These are phyloP conservation scores for Scaptomyza caliginosa DNA, from an alignment of 2,888 invertebrate genomes.

Conservation along the genomic window DNA sequence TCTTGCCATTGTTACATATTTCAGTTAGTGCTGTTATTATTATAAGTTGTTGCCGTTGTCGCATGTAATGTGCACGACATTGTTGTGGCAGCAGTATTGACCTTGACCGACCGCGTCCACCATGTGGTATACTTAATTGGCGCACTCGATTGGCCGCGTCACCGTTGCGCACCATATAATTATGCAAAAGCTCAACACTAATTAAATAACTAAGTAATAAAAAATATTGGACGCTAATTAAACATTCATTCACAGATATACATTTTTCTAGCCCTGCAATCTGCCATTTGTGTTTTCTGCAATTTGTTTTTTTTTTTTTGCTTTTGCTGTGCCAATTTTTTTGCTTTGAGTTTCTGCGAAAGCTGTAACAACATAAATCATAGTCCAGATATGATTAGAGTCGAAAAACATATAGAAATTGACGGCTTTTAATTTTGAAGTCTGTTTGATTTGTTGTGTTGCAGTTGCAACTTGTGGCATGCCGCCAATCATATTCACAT, in stretches of 20 bases:
- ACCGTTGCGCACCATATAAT: slow-evolving; percentile 50
- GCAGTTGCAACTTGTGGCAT: slow-evolving; percentile 23
- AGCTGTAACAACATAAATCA: slow-evolving; percentile 56
- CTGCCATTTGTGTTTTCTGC: slow-evolving; percentile 1
- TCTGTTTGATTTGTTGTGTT: slow-evolving; percentile 57
- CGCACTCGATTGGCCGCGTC: slow-evolving; percentile 35
- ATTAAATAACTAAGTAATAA: slow-evolving; percentile 42
- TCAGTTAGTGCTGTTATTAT: slow-evolving; percentile 23
- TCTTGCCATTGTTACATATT: slow-evolving; percentile 53
- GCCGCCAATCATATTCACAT: slow-evolving; percentile 36
- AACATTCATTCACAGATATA: background rate
- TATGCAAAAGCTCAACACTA: slow-evolving; percentile 60
- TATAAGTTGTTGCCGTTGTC: slow-evolving; percentile 22
- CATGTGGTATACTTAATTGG: slow-evolving; percentile 78
- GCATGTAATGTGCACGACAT: slow-evolving; percentile 73
- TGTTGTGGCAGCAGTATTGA: slow-evolving; percentile 46
- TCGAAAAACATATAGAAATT: slow-evolving; percentile 17
- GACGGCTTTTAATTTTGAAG: slow-evolving; percentile 65
- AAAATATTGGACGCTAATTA: slow-evolving; percentile 23
- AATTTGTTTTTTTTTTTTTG: background rate
- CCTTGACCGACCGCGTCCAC: slow-evolving; percentile 77
- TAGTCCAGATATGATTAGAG: slow-evolving; percentile 3
- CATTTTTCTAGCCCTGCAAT: background rate
- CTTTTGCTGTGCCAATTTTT: background rate
- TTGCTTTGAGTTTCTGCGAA: slow-evolving; percentile 23